Evolutionary conservation across 2,888 invertebrate species (phyloP).

Genomic region (Heteromurus nitidus): DNA sequence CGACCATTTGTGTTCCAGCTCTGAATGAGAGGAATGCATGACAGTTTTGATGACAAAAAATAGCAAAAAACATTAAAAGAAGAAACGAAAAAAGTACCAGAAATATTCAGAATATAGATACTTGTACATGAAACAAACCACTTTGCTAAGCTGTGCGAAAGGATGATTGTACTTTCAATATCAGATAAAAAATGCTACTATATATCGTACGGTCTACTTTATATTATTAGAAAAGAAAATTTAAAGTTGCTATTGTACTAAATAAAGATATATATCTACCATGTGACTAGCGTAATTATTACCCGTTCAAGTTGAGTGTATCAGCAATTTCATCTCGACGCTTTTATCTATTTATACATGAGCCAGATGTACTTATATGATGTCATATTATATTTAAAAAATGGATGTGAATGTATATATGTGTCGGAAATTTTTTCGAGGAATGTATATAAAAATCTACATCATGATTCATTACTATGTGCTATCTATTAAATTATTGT

Average conservation of each 20-base stretch:
- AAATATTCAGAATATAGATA: constrained; percentile 34
- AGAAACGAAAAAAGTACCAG: constrained; percentile 42
- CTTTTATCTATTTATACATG: constrained; percentile 34
- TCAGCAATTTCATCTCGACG: constrained; percentile 45
- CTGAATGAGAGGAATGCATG: constrained; percentile 49
- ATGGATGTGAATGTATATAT: constrained; percentile 8
- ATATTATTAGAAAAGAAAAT: constrained; percentile 15
- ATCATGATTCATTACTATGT: constrained; percentile 4
- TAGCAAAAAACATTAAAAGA: constrained; percentile 8
- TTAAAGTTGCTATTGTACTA: constrained; percentile 27
- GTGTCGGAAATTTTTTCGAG: constrained; percentile 27
- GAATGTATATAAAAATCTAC: constrained; percentile 5
- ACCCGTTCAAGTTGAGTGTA: constrained; percentile 33
- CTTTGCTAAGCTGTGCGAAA: constrained; percentile 31
- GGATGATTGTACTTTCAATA: constrained; percentile 59
- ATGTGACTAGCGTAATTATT: constrained; percentile 10
- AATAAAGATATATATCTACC: constrained; percentile 25
- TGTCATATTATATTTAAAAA: no score
- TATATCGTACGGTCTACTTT: constrained; percentile 25
- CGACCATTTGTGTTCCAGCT: constrained; percentile 69
- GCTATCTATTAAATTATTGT: constrained; percentile 22
- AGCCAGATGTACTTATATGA: neutral
- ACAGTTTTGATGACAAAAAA: constrained; percentile 14
- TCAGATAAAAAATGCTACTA: constrained; percentile 21
- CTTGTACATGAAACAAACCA: constrained; percentile 51